Base-by-base conservation (phyloP, 2,113 vertebrate species). In the Oophaga pumilio region DNA sequence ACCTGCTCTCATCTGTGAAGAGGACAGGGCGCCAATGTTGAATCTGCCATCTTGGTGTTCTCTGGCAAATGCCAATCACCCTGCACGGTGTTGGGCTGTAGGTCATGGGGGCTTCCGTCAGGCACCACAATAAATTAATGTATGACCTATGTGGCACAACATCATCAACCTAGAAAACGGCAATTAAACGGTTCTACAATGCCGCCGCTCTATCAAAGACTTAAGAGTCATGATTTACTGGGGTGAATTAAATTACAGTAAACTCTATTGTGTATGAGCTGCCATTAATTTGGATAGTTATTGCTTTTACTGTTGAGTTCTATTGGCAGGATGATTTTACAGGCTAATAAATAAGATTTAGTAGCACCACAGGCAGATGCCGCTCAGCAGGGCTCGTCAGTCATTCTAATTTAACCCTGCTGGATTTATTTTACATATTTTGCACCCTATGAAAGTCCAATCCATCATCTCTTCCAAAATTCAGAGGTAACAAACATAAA, bases 291-390 rank as follows among this genome's bases (percentile, higher is more conserved):
- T 77, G 76, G 14, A 24, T 77, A 77, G 22, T 11, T 56, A 26
- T 53, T 24, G 76, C 76, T 77, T 77, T 77, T 77, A 77, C 24
- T n/a, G 49, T 7, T 77, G 52, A 50, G 4, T 24, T 22, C 50
- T 77, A 77, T 53, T 3, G 50, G 22, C 76, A 77, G 76, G 17
- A 22, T 24, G n/a, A 15, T 77, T 77, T 77, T 77, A 77, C 76
- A 77, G 76, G 50, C n/a, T 26, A 56, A 77, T 77, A 56, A 77
- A 77, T 77, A 56, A 77, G 76, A 77, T 77, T 77, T 53, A 77
- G 76, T 53, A 77, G 22, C 76, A 52, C 14, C 50, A 26, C 22
- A 77, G 52, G 15, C 76, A 24, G 76, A 56, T 56, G n/a, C 49
- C 73, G 49, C 14, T 52, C 52, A 24, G 10, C 26, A 22, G 52